A percentile compares a stretch with the other conserved stretches of the same genome.
Evolutionary conservation across 2,888 invertebrate genomes (phyloP).

Genomic region (Antheraea yamamai): DNA sequence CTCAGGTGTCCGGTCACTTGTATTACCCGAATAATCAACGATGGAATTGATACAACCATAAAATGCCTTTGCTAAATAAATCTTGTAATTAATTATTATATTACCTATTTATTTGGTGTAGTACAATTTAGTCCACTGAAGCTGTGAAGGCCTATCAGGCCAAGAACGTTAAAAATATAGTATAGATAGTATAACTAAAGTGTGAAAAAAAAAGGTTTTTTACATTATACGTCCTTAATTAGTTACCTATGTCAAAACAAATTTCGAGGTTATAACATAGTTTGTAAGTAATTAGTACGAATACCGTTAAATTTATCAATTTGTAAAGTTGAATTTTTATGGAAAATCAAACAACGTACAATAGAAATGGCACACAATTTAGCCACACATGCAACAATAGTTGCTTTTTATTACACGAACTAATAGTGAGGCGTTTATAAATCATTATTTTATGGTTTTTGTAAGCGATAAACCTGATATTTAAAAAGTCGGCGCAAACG

Average conservation of each 20-base stretch:
- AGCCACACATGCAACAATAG: slow-evolving; percentile 54
- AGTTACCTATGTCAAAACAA: not conserved
- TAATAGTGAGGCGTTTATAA: slow-evolving; percentile 68
- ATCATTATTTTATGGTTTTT: slow-evolving; percentile 74
- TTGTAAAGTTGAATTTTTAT: slow-evolving; percentile 22
- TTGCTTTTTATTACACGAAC: slow-evolving; percentile 62
- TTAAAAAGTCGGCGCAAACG: slow-evolving; percentile 42
- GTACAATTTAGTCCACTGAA: too few relatives aligned
- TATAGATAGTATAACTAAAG: too few relatives aligned
- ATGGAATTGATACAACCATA: not conserved
- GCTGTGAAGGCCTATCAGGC: too few relatives aligned
- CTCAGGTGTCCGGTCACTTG: slow-evolving; percentile 33
- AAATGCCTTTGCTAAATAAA: not conserved
- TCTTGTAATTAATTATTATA: not conserved
- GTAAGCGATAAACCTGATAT: slow-evolving; percentile 59
- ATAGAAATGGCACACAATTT: slow-evolving; percentile 53
- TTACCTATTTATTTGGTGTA: not conserved
- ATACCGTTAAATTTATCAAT: not conserved
- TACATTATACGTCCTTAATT: too few relatives aligned
- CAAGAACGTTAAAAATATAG: too few relatives aligned
- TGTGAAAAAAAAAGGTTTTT: too few relatives aligned
- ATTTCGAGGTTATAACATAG: not conserved
- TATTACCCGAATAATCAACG: not conserved
- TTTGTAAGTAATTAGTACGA: not conserved
- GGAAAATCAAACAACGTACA: slow-evolving; percentile 47